Base-by-base conservation (phyloP, 2,888 invertebrate genomes). In the Gastracanthus pulcherrimus region DNA sequence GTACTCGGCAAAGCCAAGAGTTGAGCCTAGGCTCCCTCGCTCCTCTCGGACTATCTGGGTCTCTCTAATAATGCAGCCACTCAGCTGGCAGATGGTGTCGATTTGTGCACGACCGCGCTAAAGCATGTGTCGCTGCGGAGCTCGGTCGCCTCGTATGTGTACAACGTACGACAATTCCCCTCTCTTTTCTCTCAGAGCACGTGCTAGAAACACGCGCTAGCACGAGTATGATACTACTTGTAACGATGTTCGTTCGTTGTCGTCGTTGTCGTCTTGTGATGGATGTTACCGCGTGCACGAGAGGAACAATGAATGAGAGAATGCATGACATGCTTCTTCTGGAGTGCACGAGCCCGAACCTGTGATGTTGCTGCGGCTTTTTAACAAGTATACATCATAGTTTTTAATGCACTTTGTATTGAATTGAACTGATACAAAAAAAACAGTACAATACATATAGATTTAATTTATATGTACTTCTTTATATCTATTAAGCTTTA, bases 21-120 rank as follows among this genome's bases (percentile, higher is more conserved):
- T 9, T 36, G 34, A 62, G 19, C 26, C 26, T 4, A 6, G 19
- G 19, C 48, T 48, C 19, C 0, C 7, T 19, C 48, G 7, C 23
- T 6, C 23, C 19, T 23, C 48, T 51, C 48, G n/a, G n/a, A n/a
- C n/a, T n/a, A n/a, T n/a, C n/a, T n/a, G n/a, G n/a, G n/a, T 51
- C 26, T 1, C 51, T 23, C 11, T 23, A 23, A 81, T 81, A 76
- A 81, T 76, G 80, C 85, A 86, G 86, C 85, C 82, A 88, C 86
- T 88, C 86, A 84, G 82, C 60, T 66, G 77, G 72, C 85, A 84
- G 84, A 84, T 83, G 85, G 83, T 85, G 86, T 86, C 84, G 84
- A 87, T 87, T 70, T 62, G 62, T 62, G 62, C 62, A 72, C 66
- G 36, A 29, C 23, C 38, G 48, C 58, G 66, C 51, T 36, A 45